Base-by-base conservation (phyloP, 2,888 invertebrate genomes). In the Gymnocheta viridis region DNA sequence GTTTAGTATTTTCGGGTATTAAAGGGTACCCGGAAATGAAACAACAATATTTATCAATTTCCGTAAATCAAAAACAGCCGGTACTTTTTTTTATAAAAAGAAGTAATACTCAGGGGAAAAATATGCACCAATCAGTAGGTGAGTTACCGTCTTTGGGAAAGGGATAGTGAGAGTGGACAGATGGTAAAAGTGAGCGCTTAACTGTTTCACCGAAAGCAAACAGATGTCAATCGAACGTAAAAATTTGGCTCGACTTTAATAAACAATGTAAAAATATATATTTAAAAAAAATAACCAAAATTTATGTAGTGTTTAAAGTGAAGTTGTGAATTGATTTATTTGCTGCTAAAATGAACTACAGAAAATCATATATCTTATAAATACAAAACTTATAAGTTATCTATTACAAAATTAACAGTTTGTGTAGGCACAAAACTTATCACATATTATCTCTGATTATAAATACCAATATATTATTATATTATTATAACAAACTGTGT, bases 241-340 rank as follows among this genome's bases (percentile, higher is more conserved):
- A 24, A 19, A 24, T 51, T 49, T 49, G 27, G 9, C 19, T 14
- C 24, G 4, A 14, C 27, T 47, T 44, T 12, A 44, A 47, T 0
- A 47, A 47, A 47, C 9, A n/a, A 27, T 2, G 1, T n/a, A 51
- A 27, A 2, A 2, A 6, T 27, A 51, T 51, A 51, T 10, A 10
- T 49, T 24, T 10, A 4, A 27, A 4, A 49, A n/a, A 12, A 22
- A 17, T 49, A 10, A 4, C 17, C 12, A 49, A 12, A 22, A 49
- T 0, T 49, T 49, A 22, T 22, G 6, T 12, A 12, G 12, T 49
- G 49, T 24, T 49, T 49, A 49, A 22, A 24, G 10, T 22, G 47
- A 47, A 47, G 47, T 47, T 49, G 49, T n/a, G 12, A 51, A n/a
- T 51, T 51, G 27, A 51, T 27, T 51, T 51, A 51, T 51, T 27